These are phyloP conservation scores for Chrysogorgia sp. DNA, from an alignment of 92 coral and sea anemone genomes.

Conservation along the genomic window DNA sequence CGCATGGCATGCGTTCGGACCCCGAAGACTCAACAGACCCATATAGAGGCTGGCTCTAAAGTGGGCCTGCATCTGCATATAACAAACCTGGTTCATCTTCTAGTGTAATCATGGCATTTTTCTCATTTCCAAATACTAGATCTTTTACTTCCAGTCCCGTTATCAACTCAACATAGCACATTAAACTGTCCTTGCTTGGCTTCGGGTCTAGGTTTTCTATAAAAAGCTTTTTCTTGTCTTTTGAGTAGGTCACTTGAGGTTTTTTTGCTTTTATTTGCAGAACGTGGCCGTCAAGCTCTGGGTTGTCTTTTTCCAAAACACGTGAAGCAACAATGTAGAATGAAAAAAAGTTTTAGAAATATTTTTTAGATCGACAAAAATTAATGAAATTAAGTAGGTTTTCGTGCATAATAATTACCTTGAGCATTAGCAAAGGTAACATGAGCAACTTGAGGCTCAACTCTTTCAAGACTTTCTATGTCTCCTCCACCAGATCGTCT, in stretches of 20 bases:
- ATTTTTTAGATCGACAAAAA: neutral
- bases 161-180: slow-evolving; percentile 23
- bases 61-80: neutral
- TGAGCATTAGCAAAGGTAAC: slow-evolving; percentile 65
- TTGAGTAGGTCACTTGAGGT: slow-evolving; percentile 20
- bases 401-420: slow-evolving; percentile 44
- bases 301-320: slow-evolving; percentile 25
- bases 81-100: slow-evolving; percentile 32
- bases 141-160: slow-evolving; percentile 16
- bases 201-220: slow-evolving; percentile 17
- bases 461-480: slow-evolving; percentile 40
- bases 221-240: slow-evolving; percentile 33
- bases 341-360: neutral
- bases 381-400: neutral
- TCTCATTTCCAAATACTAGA: slow-evolving; percentile 11
- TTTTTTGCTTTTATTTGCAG: slow-evolving; percentile 31
- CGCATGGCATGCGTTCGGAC: too few species aligned
- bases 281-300: slow-evolving; percentile 21
- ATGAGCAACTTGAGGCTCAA: slow-evolving; percentile 50
- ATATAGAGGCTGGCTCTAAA: too few species aligned
- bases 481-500: slow-evolving; percentile 89
- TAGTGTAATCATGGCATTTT: slow-evolving; percentile 31
- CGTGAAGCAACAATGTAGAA: slow-evolving; percentile 25
- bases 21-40: too few species aligned
- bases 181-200: slow-evolving; percentile 16